Base-by-base conservation (phyloP, 1,140 invertebrate genomes). In the Drosophila mayri region DNA sequence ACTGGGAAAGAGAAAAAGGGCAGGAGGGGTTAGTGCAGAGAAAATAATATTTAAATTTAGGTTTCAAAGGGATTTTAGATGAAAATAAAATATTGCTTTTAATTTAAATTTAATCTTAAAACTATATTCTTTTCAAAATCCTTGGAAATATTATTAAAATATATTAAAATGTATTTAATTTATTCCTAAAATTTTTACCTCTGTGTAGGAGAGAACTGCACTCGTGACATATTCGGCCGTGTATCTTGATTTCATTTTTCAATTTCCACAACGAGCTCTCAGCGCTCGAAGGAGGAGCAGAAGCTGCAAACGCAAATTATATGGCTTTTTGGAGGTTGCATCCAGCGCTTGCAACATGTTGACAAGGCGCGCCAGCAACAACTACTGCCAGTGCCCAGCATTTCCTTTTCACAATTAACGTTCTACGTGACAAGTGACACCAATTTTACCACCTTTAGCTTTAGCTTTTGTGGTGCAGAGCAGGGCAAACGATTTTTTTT, bases 361-460 rank as follows among this genome's bases (percentile, higher is more conserved):
- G 85, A 59, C 81, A 66, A 88, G 80, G 85, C 84, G 84, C 79
- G 65, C 72, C 84, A 70, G 47, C 46, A 49, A 38, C 62, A 61
- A 30, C 50, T 30, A 25, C 58, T 18, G 28, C 28, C 61, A 55
- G n/a, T 71, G 84, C 68, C 68, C 73, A 88, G 66, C 85, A 90
- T 88, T 88, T 88, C 85, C 85, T 86, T 88, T 90, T 90, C 79
- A 87, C 86, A 90, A 90, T 90, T 90, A 90, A 91, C 86, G 82
- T 88, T 88, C 85, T 91, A 90, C 86, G 88, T 91, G 88, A 91
- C 88, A 91, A 91, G 88, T 91, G 88, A 91, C 88, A 91, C 90
- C 90, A 90, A 91, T 91, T 91, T 90, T 91, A 88, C 85, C 88
- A 91, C 88, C 90, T 91, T 80, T 76, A 74, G 65, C 90, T 91